These are phyloP conservation scores for Ricordea florida DNA, from an alignment of 92 coral and sea anemone species.

Conservation along the genomic window DNA sequence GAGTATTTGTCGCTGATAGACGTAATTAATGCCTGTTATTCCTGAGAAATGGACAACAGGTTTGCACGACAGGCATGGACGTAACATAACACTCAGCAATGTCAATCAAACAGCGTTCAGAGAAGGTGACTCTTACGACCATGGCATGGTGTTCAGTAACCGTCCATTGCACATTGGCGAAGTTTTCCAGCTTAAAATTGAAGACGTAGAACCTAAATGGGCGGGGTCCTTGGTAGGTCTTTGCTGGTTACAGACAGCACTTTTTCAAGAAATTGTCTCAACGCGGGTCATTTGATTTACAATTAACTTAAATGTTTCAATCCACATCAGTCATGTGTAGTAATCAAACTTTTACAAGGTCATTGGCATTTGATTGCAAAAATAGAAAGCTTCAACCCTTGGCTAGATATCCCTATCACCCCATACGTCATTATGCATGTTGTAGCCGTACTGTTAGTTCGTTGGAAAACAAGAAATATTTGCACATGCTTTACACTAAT, in stretches of 20 bases:
- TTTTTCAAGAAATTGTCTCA: neutral
- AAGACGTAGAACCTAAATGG: conserved; percentile 94
- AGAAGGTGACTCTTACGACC: conserved; percentile 95
- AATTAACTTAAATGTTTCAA: too few species aligned
- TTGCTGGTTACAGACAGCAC: neutral
- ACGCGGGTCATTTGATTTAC: too few species aligned
- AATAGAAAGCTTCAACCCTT: too few species aligned
- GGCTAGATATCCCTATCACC: too few species aligned
- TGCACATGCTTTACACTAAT: too few species aligned
- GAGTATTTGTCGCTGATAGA: neutral
- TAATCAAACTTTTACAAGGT: too few species aligned
- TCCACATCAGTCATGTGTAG: too few species aligned
- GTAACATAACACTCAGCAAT: conserved; percentile 74
- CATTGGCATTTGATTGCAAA: too few species aligned
- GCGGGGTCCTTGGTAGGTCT: conserved; percentile 97
- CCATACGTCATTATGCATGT: too few species aligned
- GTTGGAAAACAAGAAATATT: too few species aligned
- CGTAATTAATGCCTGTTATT: conserved; percentile 58
- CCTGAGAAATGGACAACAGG: conserved; percentile 65
- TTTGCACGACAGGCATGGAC: conserved; percentile 89
- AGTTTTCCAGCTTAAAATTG: conserved; percentile 89
- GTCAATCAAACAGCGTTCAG: conserved; percentile 72
- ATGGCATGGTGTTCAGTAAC: conserved; percentile 88
- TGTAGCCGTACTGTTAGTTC: too few species aligned
- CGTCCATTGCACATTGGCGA: conserved; percentile 85